A percentile compares a stretch with the other conserved stretches of the same genome.
phyloP scores from a whole-genome alignment of 37 sponge, comb jelly and placozoan genomes.

The Beroe forskalii region DNA sequence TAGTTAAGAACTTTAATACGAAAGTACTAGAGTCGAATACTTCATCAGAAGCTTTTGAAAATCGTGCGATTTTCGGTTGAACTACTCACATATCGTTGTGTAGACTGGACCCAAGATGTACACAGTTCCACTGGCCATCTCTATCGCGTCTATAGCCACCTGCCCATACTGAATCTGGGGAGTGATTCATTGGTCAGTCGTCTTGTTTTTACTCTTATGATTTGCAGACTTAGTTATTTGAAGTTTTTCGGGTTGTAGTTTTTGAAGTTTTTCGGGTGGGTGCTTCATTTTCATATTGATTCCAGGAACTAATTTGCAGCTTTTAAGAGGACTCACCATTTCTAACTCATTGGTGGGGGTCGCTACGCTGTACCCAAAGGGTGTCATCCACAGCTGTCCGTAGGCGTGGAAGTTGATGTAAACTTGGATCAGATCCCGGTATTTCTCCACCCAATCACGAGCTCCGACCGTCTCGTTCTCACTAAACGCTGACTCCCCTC shows the following conservation, averaged over 20 bases:
- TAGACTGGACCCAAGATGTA: slow-evolving; percentile 32
- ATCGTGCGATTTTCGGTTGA: too few species aligned
- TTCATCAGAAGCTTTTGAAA: too few species aligned
- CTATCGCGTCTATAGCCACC: not conserved
- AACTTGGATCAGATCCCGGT: not conserved
- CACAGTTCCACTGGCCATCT: not conserved
- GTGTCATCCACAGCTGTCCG: slow-evolving; percentile 63
- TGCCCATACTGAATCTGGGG: slow-evolving; percentile 1
- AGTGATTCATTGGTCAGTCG: not conserved
- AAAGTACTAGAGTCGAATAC: too few species aligned
- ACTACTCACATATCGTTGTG: slow-evolving; percentile 64
- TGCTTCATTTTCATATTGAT: too few species aligned
- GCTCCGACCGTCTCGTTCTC: slow-evolving; percentile 21
- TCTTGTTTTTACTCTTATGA: not conserved
- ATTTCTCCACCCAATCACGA: not conserved
- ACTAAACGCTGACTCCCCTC: not conserved
- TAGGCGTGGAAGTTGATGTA: slow-evolving; percentile 62
- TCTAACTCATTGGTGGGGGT: slow-evolving; percentile 30
- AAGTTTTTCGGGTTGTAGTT: not conserved
- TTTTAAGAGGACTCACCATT: slow-evolving; percentile 44
- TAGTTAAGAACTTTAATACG: too few species aligned
- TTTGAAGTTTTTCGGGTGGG: too few species aligned
- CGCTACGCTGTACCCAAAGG: slow-evolving; percentile 17
- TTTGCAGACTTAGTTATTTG: not conserved
- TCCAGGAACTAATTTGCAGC: too few species aligned